Base-by-base conservation (phyloP, 1,140 invertebrate genomes). In the Dendrolimus kikuchii region DNA sequence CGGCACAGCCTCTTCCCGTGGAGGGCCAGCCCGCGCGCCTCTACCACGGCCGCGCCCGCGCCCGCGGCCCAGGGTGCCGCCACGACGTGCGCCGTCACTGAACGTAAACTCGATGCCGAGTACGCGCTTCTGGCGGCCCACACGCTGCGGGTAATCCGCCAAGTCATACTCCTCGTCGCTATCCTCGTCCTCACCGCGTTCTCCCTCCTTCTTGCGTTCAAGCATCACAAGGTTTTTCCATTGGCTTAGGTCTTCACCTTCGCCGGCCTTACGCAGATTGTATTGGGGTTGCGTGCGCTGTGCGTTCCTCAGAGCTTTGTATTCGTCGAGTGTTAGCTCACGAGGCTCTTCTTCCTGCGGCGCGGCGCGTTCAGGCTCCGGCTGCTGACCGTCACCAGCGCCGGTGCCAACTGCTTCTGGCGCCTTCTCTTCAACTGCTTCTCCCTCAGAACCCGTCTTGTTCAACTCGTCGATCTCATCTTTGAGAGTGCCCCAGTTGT, bases 401-500 rank as follows among this genome's bases (percentile, higher is more conserved):
- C 69, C 86, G 63, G 23, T 23, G 23, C 23, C 23, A 23, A 23
- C 23, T 23, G 90, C 89, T 47, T 90, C 90, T 45, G 87, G 70
- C 50, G 88, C 87, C 59, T 89, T 88, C 61, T 76, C 84, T 71
- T 91, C 88, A 53, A 62, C 69, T 1, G 69, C 68, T 44, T 88
- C 85, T 8, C 80, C 88, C 53, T 89, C 88, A 38, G 85, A 83
- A 42, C 83, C 86, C 41, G 87, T 86, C 68, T 90, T 90, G 78
- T 90, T 89, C 62, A 90, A 74, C 62, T 90, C 90, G 87, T 95
- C 95, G 64, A 96, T 92, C 67, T 97, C 95, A 88, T 98, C 96
- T 80, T 95, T 96, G 65, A 96, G 91, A 48, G 93, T 95, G 68
- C 97, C 97, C 97, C 97, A 98, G 83, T 98, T 99, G 86, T 96